phyloP scores from a whole-genome alignment of 92 coral and sea anemone species.

The Chrysogorgia sp. region DNA sequence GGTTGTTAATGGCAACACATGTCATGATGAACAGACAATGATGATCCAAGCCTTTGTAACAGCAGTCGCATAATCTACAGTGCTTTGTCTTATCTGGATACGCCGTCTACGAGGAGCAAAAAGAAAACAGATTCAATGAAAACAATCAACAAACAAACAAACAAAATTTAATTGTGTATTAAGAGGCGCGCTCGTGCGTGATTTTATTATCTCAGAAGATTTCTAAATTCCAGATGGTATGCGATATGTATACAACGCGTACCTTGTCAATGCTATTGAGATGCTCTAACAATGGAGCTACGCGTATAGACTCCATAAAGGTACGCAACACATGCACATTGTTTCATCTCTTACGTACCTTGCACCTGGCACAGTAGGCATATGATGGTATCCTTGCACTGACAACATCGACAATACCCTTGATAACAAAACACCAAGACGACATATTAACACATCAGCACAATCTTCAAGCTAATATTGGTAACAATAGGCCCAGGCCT shows the following conservation, averaged over 20 bases:
- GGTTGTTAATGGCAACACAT: conserved; percentile 88
- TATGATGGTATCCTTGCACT: conserved; percentile 67
- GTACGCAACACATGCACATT: too few relatives aligned
- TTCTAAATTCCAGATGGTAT: too few relatives aligned
- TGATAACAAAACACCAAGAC: neutral
- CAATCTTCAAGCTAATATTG: neutral
- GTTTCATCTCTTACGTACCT: conserved; percentile 49
- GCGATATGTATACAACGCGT: too few relatives aligned
- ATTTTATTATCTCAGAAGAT: too few relatives aligned
- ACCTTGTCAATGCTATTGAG: too few relatives aligned
- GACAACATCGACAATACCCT: conserved; percentile 91
- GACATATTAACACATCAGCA: neutral
- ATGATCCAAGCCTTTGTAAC: conserved; percentile 82
- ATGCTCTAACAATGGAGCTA: too few relatives aligned
- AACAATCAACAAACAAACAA: neutral
- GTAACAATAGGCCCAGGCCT: neutral
- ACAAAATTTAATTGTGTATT: too few relatives aligned
- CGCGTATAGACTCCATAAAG: too few relatives aligned
- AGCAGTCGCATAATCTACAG: conserved; percentile 79
- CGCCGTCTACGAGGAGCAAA: conserved; percentile 64
- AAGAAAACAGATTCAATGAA: neutral
- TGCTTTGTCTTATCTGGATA: conserved; percentile 76
- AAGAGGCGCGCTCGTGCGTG: too few relatives aligned
- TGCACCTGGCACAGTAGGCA: conserved; percentile 74
- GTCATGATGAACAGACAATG: conserved; percentile 90